A percentile compares a stretch with the other conserved stretches of the same genome.
These are phyloP conservation scores for Sebastes hubbsi DNA, from an alignment of 2,797 vertebrate genomes.

Conservation along the genomic window DNA sequence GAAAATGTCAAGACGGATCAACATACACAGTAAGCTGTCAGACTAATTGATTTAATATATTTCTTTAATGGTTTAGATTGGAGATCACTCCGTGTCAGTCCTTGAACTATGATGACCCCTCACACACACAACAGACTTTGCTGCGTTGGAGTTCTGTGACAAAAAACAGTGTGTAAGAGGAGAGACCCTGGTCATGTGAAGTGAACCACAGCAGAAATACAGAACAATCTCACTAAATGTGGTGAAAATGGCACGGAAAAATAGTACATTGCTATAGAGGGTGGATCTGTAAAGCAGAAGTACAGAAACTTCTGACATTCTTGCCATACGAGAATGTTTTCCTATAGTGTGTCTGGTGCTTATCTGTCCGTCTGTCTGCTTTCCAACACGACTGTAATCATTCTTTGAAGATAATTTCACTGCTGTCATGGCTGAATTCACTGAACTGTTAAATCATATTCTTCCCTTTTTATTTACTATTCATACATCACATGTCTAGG, in stretches of 20 bases:
- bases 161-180: background rate
- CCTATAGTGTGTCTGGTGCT: background rate
- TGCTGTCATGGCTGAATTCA: background rate
- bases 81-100: background rate
- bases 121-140: background rate
- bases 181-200: slow-evolving; percentile 29
- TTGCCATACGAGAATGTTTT: slow-evolving; percentile 27
- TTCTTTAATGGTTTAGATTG: background rate
- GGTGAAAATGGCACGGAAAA: slow-evolving; percentile 29
- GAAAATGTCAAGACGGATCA: slow-evolving; percentile 7
- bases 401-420: background rate
- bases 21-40: background rate
- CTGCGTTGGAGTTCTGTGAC: background rate
- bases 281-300: slow-evolving; percentile 50
- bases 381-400: background rate
- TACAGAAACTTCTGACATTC: slow-evolving; percentile 47
- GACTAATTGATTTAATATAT: background rate
- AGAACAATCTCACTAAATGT: slow-evolving; percentile 26
- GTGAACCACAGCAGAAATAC: slow-evolving; percentile 20
- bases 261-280: background rate
- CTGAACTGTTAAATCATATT: background rate
- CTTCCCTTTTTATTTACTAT: background rate
- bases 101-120: background rate
- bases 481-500: background rate
- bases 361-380: background rate